These are phyloP conservation scores for Leptinotarsa lineolata DNA, from an alignment of 1,140 invertebrate genomes.

Conservation along the genomic window DNA sequence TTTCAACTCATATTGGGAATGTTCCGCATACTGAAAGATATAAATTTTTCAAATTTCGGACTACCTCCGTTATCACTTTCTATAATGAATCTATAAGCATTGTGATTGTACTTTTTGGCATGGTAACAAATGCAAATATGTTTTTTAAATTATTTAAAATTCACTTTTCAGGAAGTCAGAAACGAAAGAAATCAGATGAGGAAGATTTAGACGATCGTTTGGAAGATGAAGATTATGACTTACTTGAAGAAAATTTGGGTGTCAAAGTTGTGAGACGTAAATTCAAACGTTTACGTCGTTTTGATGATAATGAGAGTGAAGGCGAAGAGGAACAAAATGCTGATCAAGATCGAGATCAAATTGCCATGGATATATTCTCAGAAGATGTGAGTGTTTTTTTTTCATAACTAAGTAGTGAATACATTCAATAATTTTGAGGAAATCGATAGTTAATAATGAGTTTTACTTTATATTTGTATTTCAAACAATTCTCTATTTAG, in stretches of 20 bases:
- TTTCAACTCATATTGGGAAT: no score
- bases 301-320: conserved; percentile 88
- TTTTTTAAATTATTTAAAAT: neutral
- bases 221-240: conserved; percentile 97
- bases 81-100: no score
- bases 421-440: neutral
- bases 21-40: no score
- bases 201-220: conserved; percentile 89
- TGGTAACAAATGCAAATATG: neutral
- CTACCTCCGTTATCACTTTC: no score
- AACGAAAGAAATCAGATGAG: conserved; percentile 79
- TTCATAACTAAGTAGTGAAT: neutral
- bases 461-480: conserved; percentile 13
- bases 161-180: conserved; percentile 57
- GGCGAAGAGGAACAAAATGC: conserved; percentile 77
- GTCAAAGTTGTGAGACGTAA: conserved; percentile 89
- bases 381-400: conserved; percentile 73
- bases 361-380: conserved; percentile 89
- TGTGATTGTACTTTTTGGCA: no score
- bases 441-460: neutral
- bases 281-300: conserved; percentile 82
- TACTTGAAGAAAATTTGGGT: conserved; percentile 97
- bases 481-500: conserved; percentile 3
- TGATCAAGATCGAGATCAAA: conserved; percentile 79
- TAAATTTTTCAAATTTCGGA: no score